Evolutionary conservation across 2,888 invertebrate species (phyloP), one percentile per base, ranked within the genome.

Genomic region (Caenorhabditis sp.): DNA sequence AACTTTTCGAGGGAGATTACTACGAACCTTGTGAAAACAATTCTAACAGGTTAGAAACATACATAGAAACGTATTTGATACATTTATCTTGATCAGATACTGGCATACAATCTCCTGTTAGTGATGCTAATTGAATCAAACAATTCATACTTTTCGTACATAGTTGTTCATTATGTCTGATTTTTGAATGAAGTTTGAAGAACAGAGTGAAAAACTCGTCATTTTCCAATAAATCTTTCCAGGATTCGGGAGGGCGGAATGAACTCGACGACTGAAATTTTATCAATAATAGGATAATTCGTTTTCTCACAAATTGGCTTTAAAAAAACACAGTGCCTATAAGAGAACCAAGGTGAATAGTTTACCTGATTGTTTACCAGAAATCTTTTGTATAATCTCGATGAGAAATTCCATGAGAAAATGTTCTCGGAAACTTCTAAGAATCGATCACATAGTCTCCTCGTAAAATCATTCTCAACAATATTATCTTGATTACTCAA

Each of bases 81-180:
- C 62, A 43, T n/a, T 63, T 63, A 43, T 68, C 66, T 38, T 65
- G 73, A 31, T 73, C 76, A 8, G 67, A 59, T 26, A 78, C 70
- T 14, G 77, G 64, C 70, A 80, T 77, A 25, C 73, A 71, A 1
- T 89, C 89, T 5, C 93, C 93, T 86, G 91, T 91, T 36, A 93
- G 88, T 20, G 92, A 92, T 0, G 92, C 92, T 68, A 95, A 89
- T 88, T 95, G 95, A 12, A 93, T 92, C 57, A 95, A 90, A 88
- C 95, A 94, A 63, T 92, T 93, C 67, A 95, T 89, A 0, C 93
- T 92, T 74, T 93, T 93, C 87, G 92, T 92, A 10, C 93, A 91
- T 82, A 94, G 90, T 56, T 92, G 92, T 25, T 92, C 92, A 86
- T 92, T 92, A 56, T 91, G 91, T 58, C 94, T 91, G 5, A 94